phyloP scores from a whole-genome alignment of 1,140 invertebrate species.

The Frieseomelitta varia region DNA sequence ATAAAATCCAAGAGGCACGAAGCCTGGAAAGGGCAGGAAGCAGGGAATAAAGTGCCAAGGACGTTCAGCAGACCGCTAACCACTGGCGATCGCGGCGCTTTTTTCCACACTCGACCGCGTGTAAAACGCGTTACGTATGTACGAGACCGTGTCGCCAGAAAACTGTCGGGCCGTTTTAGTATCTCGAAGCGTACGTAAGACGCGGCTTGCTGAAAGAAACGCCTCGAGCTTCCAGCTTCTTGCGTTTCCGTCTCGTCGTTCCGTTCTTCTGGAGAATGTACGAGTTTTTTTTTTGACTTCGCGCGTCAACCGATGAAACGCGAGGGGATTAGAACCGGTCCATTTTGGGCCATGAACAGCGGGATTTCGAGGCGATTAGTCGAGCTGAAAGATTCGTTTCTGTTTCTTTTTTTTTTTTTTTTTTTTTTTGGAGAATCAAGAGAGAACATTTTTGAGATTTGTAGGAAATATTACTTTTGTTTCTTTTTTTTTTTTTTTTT shows the following conservation, averaged over 20 bases:
- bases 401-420: neutral
- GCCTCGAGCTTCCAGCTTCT: neutral
- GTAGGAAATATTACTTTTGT: no score
- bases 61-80: slow-evolving; percentile 54
- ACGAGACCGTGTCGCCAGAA: slow-evolving; percentile 45
- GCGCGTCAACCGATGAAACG: neutral
- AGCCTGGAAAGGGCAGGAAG: slow-evolving; percentile 1
- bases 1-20: slow-evolving; percentile 55
- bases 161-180: slow-evolving; percentile 38
- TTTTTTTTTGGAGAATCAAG: neutral
- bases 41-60: slow-evolving; percentile 58
- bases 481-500: no score
- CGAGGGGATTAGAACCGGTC: no score
- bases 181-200: slow-evolving; percentile 30
- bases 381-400: neutral
- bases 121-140: slow-evolving; percentile 41
- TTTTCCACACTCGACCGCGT: slow-evolving; percentile 34
- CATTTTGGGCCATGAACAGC: neutral
- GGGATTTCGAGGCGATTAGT: no score
- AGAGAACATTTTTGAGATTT: neutral
- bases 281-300: neutral
- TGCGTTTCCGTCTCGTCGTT: neutral
- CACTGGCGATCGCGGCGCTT: slow-evolving; percentile 58
- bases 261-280: neutral
- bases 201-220: slow-evolving; percentile 1